Base-by-base conservation (phyloP, 2,797 vertebrate genomes). In the Mus spretus region DNA sequence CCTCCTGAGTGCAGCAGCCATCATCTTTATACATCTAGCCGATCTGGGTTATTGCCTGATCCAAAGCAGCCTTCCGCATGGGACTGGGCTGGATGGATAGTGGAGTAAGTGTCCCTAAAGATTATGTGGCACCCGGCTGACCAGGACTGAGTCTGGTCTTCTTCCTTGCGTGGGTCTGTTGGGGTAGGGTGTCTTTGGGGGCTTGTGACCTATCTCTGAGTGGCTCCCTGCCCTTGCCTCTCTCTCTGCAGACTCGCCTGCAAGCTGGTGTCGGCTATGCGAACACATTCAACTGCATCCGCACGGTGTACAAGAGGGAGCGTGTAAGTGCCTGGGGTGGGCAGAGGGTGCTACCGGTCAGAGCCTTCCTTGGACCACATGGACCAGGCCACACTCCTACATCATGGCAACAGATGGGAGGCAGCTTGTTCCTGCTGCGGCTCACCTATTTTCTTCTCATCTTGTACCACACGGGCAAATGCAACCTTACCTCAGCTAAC, bases 301-400 rank as follows among this genome's bases (percentile, higher is more conserved):
- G 99, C 70, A 99, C 95, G 24, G 99, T 99, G 97, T 99, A 99
- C 98, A 99, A 97, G 98, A 99, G 99, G 96, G 99, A 99, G 97
- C 99, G 98, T 80, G 99, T 99, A 98, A 99, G 99, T 98, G 91
- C 31, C 82, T 67, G 0, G 3, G 59, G 59, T 0, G 0, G 47
- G 82, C 12, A 50, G 50, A 6, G 31, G 19, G 22, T 65, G 14
- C 44, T 44, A 44, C 11, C 28, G 17, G 9, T 26, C 34, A 37
- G 65, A 34, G n/a, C 24, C 28, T 57, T 24, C n/a, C 44, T 1
- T 0, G 14, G 37, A 22, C 50, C 22, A 24, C 28, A 1, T 0
- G 31, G n/a, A 34, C n/a, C n/a, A 28, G 63, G 67, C 53, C 55
- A 77, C 11, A 31, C 24, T 13, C 37, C 37, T 40, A 13, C 5